These are phyloP conservation scores for Siderastrea siderea DNA, from an alignment of 92 coral and sea anemone genomes.

Conservation along the genomic window DNA sequence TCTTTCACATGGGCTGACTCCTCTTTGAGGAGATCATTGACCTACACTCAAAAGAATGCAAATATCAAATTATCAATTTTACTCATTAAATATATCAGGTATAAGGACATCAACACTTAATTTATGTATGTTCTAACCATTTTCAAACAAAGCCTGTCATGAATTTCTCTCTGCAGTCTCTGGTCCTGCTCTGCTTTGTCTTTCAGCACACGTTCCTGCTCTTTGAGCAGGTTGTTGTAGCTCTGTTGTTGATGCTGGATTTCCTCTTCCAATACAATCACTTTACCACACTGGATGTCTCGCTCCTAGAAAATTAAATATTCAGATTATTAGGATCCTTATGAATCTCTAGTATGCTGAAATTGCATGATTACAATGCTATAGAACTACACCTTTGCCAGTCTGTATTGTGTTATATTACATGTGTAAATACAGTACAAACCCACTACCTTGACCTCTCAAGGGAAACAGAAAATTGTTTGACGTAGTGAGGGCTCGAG, in stretches of 20 bases:
- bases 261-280: constrained; percentile 80
- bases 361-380: no score
- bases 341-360: no score
- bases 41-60: constrained; percentile 7
- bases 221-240: constrained; percentile 51
- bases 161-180: constrained; percentile 43
- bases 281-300: constrained; percentile 70
- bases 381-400: no score
- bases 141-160: constrained; percentile 40
- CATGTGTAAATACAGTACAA: no score
- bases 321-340: no score
- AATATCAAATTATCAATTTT: neutral
- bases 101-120: neutral
- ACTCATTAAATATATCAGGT: neutral
- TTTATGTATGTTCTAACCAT: neutral
- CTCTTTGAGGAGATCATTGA: constrained; percentile 65
- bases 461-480: no score
- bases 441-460: no score
- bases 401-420: no score
- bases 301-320: constrained; percentile 43
- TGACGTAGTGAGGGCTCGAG: no score
- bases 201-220: constrained; percentile 70
- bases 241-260: constrained; percentile 68
- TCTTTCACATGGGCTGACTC: constrained; percentile 72
- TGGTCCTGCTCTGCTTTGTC: constrained; percentile 52